phyloP scores from a whole-genome alignment of 2,797 vertebrate genomes.

The Taenioides sp. region DNA sequence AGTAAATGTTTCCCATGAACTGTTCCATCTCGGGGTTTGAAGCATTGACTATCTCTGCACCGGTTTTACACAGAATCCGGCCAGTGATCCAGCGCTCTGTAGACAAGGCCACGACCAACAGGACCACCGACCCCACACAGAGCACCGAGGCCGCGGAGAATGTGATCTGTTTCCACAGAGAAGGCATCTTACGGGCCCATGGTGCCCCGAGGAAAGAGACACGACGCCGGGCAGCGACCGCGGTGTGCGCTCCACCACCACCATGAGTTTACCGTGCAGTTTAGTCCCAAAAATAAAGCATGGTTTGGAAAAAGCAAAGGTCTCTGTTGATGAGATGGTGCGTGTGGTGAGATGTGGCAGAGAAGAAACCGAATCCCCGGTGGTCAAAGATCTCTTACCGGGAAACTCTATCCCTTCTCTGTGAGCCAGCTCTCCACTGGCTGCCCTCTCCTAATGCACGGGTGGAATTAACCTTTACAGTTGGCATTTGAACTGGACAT shows the following conservation, averaged over 20 bases:
- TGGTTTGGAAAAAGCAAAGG: not conserved
- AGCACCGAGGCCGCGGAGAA: conserved; percentile 85
- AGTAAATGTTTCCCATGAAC: conserved; percentile 92
- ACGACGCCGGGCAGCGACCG: conserved; percentile 46
- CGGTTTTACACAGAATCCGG: conserved; percentile 91
- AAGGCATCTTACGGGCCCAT: conserved; percentile 85
- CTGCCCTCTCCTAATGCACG: conserved; percentile 31
- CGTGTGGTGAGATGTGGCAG: conserved; percentile 19
- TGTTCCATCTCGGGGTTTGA: conserved; percentile 87
- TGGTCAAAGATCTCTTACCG: conserved; percentile 66
- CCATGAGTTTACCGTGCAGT: conserved; percentile 47
- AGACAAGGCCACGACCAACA: conserved; percentile 83
- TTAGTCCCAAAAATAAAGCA: conserved; percentile 16
- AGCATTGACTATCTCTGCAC: conserved; percentile 92
- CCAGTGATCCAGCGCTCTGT: conserved; percentile 89
- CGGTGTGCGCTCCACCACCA: conserved; percentile 32
- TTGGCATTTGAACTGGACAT: conserved; percentile 42
- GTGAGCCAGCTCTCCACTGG: conserved; percentile 24
- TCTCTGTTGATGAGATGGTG: not conserved
- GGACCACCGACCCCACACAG: conserved; percentile 83
- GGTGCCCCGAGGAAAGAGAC: conserved; percentile 45
- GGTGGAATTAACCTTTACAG: conserved; percentile 44
- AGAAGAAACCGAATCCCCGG: conserved; percentile 68
- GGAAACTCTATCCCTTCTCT: conserved; percentile 64
- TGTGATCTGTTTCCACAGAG: conserved; percentile 86